Conservation (phyloP, 2,797 vertebrate species). For the Prionace glauca region DNA sequence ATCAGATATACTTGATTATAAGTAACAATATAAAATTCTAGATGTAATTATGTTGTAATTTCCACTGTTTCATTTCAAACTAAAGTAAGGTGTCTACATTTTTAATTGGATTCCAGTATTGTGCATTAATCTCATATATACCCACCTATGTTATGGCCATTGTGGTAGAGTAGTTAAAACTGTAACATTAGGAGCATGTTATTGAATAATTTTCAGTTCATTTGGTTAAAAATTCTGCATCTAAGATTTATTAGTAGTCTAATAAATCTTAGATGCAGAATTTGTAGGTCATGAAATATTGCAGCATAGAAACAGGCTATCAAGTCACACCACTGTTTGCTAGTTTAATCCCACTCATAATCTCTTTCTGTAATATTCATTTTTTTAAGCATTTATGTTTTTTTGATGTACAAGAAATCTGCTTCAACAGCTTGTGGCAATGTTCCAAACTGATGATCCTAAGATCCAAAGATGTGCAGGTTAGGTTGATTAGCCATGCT, state of each 20-base stretch:
- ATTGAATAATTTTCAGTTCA: neutral
- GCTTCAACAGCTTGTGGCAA: neutral
- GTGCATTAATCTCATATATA: neutral
- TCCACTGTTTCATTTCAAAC: neutral
- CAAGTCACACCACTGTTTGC: neutral
- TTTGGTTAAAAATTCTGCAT: neutral
- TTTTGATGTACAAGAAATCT: neutral
- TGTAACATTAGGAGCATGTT: neutral
- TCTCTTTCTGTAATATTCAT: neutral
- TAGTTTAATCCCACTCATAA: neutral
- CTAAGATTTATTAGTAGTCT: neutral
- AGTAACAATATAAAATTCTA: neutral
- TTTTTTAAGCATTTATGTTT: neutral
- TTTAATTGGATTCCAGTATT: neutral
- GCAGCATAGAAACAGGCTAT: neutral
- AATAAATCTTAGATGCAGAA: too few relatives aligned
- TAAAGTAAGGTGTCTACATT: neutral
- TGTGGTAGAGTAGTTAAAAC: neutral
- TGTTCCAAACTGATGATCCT: neutral
- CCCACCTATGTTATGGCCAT: neutral
- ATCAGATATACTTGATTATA: neutral
- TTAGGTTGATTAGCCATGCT: too few relatives aligned
- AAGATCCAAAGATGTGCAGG: too few relatives aligned
- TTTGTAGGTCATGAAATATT: neutral
- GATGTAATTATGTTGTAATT: conserved; percentile 4